Evolutionary conservation across 2,113 vertebrate genomes (phyloP).

Genomic region (Grammomys surdaster): DNA sequence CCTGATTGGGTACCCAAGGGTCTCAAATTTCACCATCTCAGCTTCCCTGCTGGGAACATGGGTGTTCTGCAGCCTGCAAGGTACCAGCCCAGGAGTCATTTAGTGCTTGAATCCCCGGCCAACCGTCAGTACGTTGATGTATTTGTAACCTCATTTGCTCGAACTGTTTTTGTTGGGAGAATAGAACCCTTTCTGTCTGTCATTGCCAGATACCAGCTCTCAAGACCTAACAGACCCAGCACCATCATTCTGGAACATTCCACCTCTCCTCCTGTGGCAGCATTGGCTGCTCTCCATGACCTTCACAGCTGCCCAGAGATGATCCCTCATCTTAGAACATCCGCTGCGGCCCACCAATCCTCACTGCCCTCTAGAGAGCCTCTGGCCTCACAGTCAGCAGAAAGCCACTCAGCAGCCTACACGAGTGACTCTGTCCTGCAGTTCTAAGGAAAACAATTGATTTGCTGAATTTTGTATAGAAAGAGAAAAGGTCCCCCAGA

Average conservation of each 20-base stretch:
- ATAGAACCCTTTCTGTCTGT: constrained; percentile 30
- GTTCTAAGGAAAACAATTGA: constrained; percentile 68
- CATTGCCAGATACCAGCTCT: constrained; percentile 58
- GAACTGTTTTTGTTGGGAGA: neutral
- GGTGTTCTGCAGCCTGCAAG: neutral
- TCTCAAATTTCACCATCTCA: neutral
- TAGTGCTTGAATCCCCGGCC: constrained; percentile 33
- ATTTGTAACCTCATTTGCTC: neutral
- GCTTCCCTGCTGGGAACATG: neutral
- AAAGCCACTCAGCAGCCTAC: constrained; percentile 71
- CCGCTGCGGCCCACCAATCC: constrained; percentile 78
- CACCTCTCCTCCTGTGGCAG: constrained; percentile 19
- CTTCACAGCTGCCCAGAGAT: constrained; percentile 79
- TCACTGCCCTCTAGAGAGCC: constrained; percentile 89
- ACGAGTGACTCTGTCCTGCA: constrained; percentile 43
- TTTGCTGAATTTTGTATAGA: constrained; percentile 47
- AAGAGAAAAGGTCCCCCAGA: neutral
- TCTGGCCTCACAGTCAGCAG: constrained; percentile 83
- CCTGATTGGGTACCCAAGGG: neutral
- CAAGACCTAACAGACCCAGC: constrained; percentile 70
- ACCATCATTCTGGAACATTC: constrained; percentile 79
- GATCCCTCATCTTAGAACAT: constrained; percentile 82
- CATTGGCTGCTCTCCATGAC: constrained; percentile 79
- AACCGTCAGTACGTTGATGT: too few relatives aligned
- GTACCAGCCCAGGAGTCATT: neutral